A percentile compares a stretch with the other conserved stretches of the same genome.
phyloP scores from a whole-genome alignment of 2,888 invertebrate genomes.

The Torymus aiolomorphi region DNA sequence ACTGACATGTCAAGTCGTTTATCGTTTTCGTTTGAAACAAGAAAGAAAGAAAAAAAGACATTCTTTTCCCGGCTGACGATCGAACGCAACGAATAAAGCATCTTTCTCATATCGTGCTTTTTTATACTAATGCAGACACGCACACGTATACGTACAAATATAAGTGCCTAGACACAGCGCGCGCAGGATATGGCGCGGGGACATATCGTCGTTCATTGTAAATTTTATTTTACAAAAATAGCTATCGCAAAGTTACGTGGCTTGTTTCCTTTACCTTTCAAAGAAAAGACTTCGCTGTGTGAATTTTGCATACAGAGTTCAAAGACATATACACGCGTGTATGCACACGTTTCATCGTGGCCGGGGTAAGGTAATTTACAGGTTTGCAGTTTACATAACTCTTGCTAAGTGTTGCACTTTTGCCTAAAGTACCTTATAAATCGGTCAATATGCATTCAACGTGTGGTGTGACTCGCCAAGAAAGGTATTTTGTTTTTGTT shows the following conservation, averaged over 20 bases:
- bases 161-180: conserved; percentile 52
- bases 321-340: conserved; percentile 56
- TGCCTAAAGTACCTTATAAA: conserved; percentile 41
- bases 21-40: conserved; percentile 41
- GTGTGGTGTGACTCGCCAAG: conserved; percentile 26
- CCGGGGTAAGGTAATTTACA: conserved; percentile 53
- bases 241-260: conserved; percentile 54
- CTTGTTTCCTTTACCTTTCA: conserved; percentile 29
- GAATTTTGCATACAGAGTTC: conserved; percentile 50
- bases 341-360: conserved; percentile 50
- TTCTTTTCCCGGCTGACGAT: conserved; percentile 55
- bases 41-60: conserved; percentile 48
- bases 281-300: conserved; percentile 53
- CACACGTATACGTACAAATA: conserved; percentile 56
- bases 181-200: conserved; percentile 52
- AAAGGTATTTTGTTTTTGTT: neutral
- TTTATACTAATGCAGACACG: conserved; percentile 53
- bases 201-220: conserved; percentile 47
- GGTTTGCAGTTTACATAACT: conserved; percentile 27
- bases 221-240: conserved; percentile 59
- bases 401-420: conserved; percentile 36
- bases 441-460: conserved; percentile 49
- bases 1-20: conserved; percentile 56
- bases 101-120: conserved; percentile 48
- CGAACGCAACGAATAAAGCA: conserved; percentile 50